phyloP scores from a whole-genome alignment of 2,797 vertebrate species.

The Prionace glauca region DNA sequence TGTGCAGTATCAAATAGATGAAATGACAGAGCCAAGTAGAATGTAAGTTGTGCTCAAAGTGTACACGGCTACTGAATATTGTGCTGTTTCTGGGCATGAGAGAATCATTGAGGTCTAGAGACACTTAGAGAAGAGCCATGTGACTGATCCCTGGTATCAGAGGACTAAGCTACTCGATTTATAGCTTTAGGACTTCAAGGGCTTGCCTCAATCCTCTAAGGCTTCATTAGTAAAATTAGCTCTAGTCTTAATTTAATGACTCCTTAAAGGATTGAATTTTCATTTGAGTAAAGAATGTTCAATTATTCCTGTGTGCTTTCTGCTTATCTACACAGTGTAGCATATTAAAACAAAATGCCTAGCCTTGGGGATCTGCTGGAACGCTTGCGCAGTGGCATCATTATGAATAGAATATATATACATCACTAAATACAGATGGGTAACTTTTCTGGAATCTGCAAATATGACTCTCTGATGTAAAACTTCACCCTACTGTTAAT shows the following conservation, averaged over 20 bases:
- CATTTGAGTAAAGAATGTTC: neutral
- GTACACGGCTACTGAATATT: neutral
- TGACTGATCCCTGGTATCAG: neutral
- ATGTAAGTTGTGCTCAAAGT: neutral
- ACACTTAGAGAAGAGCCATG: neutral
- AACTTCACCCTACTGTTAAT: neutral
- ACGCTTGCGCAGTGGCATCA: neutral
- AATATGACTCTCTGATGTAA: neutral
- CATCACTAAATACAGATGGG: neutral
- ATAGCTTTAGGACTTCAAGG: neutral
- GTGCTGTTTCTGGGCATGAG: neutral
- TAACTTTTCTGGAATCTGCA: neutral
- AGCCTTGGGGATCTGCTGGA: too few species aligned
- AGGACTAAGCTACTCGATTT: neutral
- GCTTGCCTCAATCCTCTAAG: neutral
- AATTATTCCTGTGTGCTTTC: neutral
- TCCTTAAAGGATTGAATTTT: neutral
- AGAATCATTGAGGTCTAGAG: neutral
- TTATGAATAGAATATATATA: neutral
- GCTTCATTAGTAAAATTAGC: conserved; percentile 17
- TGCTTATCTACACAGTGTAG: neutral
- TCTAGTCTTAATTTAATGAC: neutral
- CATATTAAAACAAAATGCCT: neutral
- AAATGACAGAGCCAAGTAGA: neutral
- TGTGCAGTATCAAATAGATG: neutral